Conservation (phyloP, 2,113 vertebrate genomes). For the Pterophyllum scalare region DNA sequence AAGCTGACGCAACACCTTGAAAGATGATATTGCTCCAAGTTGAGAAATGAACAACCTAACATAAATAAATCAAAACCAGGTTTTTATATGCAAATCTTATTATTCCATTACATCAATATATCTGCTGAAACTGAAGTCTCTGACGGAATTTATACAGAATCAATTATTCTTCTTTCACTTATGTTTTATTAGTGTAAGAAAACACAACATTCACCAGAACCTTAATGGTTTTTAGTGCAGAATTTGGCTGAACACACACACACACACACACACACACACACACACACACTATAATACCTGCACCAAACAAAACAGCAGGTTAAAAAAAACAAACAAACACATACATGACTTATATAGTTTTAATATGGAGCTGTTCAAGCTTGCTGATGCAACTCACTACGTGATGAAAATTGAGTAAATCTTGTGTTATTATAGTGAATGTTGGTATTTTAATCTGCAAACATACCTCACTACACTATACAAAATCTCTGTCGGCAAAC, state of each 20-base stretch:
- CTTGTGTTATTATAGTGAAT: background rate
- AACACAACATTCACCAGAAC: background rate
- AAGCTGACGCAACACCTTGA: conserved; percentile 76
- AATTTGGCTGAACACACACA: background rate
- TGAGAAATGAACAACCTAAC: conserved; percentile 60
- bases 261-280: background rate
- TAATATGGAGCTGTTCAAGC: background rate
- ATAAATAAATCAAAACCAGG: conserved; percentile 58
- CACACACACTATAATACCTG: background rate
- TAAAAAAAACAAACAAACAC: background rate
- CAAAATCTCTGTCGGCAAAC: background rate
- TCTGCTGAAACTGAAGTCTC: background rate
- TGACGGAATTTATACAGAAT: background rate
- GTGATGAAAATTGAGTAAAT: background rate
- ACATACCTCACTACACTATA: background rate
- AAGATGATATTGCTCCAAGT: conserved; percentile 63
- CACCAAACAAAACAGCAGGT: background rate
- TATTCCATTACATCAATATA: conserved; percentile 8
- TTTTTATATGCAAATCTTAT: conserved; percentile 14
- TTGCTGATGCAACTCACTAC: background rate
- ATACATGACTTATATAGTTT: background rate
- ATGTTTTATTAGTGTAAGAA: background rate
- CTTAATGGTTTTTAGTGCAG: background rate
- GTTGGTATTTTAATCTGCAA: background rate
- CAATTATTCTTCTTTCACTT: background rate